Percentiles rank a stretch among this genome's conserved stretches.
Conservation (phyloP, 1,140 invertebrate genomes). For the Nylanderia fulva region DNA sequence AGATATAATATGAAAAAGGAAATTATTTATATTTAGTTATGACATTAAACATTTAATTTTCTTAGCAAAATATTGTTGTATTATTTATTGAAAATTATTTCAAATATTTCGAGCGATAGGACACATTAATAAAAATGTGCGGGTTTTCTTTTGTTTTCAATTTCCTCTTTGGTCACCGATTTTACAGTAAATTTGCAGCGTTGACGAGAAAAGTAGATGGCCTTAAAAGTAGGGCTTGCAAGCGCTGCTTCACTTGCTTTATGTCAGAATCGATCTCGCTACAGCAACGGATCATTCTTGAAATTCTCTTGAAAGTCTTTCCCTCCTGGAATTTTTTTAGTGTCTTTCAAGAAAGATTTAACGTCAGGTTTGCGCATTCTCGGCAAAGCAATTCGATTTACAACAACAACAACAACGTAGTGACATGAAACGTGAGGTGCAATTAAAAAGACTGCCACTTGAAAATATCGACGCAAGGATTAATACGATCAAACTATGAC, state of each 20-base stretch:
- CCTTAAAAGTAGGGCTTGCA: background rate
- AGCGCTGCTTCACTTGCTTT: constrained; percentile 4
- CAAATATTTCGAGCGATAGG: background rate
- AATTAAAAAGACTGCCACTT: background rate
- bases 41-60: background rate
- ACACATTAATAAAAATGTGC: background rate
- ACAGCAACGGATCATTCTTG: background rate
- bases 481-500: background rate
- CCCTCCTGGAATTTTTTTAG: background rate
- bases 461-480: background rate
- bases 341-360: constrained; percentile 18
- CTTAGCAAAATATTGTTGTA: background rate
- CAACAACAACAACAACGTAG: background rate
- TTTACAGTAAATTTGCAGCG: background rate
- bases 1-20: constrained; percentile 1
- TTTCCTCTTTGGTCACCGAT: background rate
- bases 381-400: constrained; percentile 4
- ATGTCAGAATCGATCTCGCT: background rate
- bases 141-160: background rate
- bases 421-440: background rate
- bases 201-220: constrained; percentile 1
- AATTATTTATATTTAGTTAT: no score
- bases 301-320: constrained; percentile 22
- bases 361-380: background rate
- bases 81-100: constrained; percentile 23